Evolutionary conservation across 2,888 invertebrate species (phyloP).

Genomic region (Drosophila pegasa): DNA sequence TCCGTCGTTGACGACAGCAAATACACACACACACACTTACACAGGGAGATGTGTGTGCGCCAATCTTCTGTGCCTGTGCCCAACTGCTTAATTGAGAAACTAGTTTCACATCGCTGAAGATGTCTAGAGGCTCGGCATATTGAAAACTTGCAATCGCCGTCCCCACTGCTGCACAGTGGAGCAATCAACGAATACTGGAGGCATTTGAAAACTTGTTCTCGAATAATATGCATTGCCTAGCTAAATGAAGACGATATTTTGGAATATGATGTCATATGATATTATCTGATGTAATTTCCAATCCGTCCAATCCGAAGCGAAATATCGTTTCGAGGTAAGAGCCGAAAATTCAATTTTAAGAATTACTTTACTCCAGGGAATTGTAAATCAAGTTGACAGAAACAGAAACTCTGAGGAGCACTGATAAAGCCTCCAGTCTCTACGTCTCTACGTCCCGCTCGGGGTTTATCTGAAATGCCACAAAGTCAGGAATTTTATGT

Average conservation of each 20-base stretch:
- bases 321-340: neutral
- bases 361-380: constrained; percentile 7
- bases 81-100: constrained; percentile 74
- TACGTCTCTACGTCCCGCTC: constrained; percentile 3
- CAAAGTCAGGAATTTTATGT: constrained; percentile 32
- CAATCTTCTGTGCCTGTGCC: constrained; percentile 54
- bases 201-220: neutral
- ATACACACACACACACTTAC: constrained; percentile 17
- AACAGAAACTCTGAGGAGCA: constrained; percentile 7
- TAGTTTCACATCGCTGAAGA: constrained; percentile 62
- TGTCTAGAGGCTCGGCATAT: constrained; percentile 31
- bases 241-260: neutral
- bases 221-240: neutral
- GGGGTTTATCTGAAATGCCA: constrained; percentile 25
- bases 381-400: constrained; percentile 26
- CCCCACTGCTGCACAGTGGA: constrained; percentile 34
- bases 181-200: neutral
- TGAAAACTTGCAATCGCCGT: constrained; percentile 14
- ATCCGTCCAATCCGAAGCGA: too few relatives aligned
- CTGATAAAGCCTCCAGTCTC: constrained; percentile 12
- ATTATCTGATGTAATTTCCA: too few relatives aligned
- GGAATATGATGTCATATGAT: neutral
- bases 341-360: neutral
- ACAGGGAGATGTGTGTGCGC: constrained; percentile 2
- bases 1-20: constrained; percentile 51